phyloP scores from a whole-genome alignment of 2,113 vertebrate genomes.

The Anthoscopus minutus region DNA sequence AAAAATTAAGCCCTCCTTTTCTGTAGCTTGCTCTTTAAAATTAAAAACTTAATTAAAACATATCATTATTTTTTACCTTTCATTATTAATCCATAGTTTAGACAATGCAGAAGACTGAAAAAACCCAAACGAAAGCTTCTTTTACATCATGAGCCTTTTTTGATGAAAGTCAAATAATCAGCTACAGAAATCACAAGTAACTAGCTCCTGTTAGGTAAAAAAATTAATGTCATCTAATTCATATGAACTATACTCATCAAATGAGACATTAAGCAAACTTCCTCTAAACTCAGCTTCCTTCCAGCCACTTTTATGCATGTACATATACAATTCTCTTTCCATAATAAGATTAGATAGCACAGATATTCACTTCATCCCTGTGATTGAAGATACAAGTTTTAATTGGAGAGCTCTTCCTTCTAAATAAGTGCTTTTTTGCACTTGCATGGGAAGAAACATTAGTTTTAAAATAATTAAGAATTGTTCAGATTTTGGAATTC shows the following conservation, averaged over 20 bases:
- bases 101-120: not conserved
- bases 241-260: not conserved
- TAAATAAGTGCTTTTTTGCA: not conserved
- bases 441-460: not conserved
- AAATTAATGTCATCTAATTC: slow-evolving; percentile 24
- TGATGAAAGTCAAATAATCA: not conserved
- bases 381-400: not conserved
- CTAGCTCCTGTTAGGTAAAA: not conserved
- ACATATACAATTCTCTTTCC: slow-evolving; percentile 41
- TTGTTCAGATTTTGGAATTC: not conserved
- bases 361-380: not conserved
- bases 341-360: slow-evolving; percentile 1
- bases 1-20: not conserved
- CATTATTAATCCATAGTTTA: not conserved
- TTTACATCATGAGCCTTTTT: not conserved
- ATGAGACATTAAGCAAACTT: slow-evolving; percentile 7
- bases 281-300: slow-evolving; percentile 22
- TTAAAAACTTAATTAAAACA: not conserved
- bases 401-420: not conserved
- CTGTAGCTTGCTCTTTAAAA: not conserved
- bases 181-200: not conserved
- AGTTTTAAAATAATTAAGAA: not conserved
- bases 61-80: not conserved
- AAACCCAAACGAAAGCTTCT: not conserved
- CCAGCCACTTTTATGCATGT: slow-evolving; percentile 13